Conservation (phyloP, 2,888 invertebrate genomes). For the Amphipoea oculea region DNA sequence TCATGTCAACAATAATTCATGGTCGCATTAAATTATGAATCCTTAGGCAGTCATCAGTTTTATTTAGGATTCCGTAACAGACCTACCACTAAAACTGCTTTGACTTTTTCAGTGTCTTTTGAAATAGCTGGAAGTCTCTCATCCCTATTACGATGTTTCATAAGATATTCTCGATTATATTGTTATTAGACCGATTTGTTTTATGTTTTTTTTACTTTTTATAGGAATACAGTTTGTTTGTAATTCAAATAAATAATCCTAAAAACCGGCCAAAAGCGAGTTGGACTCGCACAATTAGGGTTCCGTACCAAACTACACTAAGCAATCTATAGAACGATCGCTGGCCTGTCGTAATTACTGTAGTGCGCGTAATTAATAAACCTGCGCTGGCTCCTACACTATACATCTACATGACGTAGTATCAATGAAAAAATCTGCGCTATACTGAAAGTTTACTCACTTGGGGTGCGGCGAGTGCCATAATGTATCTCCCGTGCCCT, state of each 20-base stretch:
- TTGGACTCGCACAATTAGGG: background rate
- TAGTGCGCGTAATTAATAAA: too few species aligned
- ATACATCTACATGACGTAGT: too few species aligned
- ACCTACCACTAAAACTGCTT: background rate
- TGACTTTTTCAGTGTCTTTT: background rate
- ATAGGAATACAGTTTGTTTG: background rate
- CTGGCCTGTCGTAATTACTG: too few species aligned
- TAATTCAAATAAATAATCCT: background rate
- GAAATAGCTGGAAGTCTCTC: background rate
- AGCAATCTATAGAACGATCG: too few species aligned
- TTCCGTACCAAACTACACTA: too few species aligned
- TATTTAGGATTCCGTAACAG: slow-evolving; percentile 2
- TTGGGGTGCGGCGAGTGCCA: background rate
- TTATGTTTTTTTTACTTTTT: background rate
- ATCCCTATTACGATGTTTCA: background rate
- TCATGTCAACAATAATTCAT: slow-evolving; percentile 18
- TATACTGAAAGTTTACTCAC: background rate
- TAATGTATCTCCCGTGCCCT: background rate
- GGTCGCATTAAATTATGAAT: slow-evolving; percentile 1
- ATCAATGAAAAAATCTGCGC: too few species aligned
- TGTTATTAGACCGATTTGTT: background rate
- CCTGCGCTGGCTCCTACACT: too few species aligned
- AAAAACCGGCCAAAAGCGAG: background rate
- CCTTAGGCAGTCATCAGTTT: background rate
- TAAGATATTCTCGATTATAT: background rate